Evolutionary conservation across 2,797 vertebrate species (phyloP), one percentile per base, ranked within the genome.

Genomic region (Parauchenoglanis punctatus): DNA sequence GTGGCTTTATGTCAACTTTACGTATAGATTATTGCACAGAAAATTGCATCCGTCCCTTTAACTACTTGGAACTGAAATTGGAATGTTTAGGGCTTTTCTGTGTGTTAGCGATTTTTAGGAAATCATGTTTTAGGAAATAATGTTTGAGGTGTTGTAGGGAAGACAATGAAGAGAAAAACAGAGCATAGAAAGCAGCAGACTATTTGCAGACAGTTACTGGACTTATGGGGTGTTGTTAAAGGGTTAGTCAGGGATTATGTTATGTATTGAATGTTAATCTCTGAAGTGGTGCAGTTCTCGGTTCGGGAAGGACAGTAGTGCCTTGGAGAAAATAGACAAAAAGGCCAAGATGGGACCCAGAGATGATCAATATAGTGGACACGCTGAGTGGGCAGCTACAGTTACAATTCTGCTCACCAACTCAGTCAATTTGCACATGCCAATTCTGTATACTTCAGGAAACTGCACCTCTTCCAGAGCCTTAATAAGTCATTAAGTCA

Each of bases 161-260:
- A 93, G 94, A 95, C 92, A 95, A 68, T 80, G 75, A 88, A 85
- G 61, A 89, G 84, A 88, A 91, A 77, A 90, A 91, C 81, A 92
- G 86, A 92, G 85, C 88, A 88, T 89, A 87, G 89, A 91, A 86
- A 88, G 56, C 92, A 94, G 88, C 46, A 92, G 72, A 93, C 91
- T 95, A 93, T 93, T 95, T 96, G 95, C 91, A 95, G 91, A 96
- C 95, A 96, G 89, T 94, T 93, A 91, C 95, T 96, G 92, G 86
- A 91, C 83, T 91, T 92, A 90, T 90, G 91, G 93, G 92, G 89
- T 90, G 91, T 93, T 88, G 91, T 96, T 96, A 92, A 93, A 94
- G 94, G 92, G 95, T 97, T 97, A 97, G 95, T 96, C 95, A 95
- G 92, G 94, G 95, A 94, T 97, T 97, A 97, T 95, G 94, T 95